phyloP scores from a whole-genome alignment of 2,888 invertebrate genomes.

The Melanargia galathea region DNA sequence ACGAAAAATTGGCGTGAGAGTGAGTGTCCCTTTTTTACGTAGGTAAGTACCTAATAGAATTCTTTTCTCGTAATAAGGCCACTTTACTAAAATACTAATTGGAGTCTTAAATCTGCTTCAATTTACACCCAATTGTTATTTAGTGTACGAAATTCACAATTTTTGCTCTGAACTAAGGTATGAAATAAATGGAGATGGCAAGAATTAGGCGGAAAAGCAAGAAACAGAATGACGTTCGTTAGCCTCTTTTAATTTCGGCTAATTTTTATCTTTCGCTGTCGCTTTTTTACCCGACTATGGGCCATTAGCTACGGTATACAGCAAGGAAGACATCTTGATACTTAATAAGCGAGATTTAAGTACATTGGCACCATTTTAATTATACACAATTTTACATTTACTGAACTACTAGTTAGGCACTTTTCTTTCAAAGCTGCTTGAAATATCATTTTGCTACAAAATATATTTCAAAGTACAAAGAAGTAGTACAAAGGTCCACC shows the following conservation, averaged over 20 bases:
- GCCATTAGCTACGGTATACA: constrained; percentile 65
- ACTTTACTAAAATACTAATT: background rate
- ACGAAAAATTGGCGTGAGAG: too few species aligned
- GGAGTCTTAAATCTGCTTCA: constrained; percentile 6
- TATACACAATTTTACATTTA: background rate
- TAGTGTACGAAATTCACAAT: constrained; percentile 19
- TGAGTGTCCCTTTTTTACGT: too few species aligned
- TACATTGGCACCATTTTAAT: background rate
- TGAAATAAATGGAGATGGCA: constrained; percentile 21
- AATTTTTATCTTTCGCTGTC: constrained; percentile 78
- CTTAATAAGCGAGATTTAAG: constrained; percentile 41
- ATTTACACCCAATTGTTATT: constrained; percentile 19
- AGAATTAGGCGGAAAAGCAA: constrained; percentile 37
- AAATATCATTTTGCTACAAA: too few species aligned
- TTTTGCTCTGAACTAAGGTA: constrained; percentile 29
- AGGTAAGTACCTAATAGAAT: too few species aligned
- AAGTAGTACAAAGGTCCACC: too few species aligned
- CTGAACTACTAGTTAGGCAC: background rate
- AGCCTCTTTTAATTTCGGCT: constrained; percentile 82
- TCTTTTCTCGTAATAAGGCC: too few species aligned
- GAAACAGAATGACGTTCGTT: constrained; percentile 76
- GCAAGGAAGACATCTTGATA: constrained; percentile 52
- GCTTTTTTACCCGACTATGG: constrained; percentile 75
- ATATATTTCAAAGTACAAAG: too few species aligned
- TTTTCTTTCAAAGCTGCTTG: too few species aligned